phyloP scores from a whole-genome alignment of 1,140 invertebrate genomes.

The Phymastichus coffea region DNA sequence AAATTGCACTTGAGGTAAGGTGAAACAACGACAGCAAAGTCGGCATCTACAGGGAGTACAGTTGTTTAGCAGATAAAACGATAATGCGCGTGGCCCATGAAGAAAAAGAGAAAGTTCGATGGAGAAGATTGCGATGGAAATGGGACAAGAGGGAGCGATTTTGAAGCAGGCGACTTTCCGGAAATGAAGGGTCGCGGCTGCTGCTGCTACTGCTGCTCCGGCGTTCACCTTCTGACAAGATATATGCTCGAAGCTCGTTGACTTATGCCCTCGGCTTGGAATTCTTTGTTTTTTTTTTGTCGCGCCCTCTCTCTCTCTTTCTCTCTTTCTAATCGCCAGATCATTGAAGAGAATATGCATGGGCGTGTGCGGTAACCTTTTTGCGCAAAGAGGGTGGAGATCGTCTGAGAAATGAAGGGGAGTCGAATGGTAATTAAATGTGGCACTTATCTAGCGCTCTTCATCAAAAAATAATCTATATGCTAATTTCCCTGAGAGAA shows the following conservation, averaged over 20 bases:
- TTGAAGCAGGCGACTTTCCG: slow-evolving; percentile 13
- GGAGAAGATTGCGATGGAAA: slow-evolving; percentile 21
- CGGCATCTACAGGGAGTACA: no score
- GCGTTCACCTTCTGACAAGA: not conserved
- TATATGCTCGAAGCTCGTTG: slow-evolving; percentile 10
- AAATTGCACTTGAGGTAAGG: no score
- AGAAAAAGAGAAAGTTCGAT: not conserved
- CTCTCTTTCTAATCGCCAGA: not conserved
- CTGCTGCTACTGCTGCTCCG: no score
- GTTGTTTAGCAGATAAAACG: slow-evolving; percentile 18
- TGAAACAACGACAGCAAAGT: not conserved
- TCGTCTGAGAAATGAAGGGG: no score
- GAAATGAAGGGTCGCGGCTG: slow-evolving; percentile 25
- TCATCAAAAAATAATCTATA: no score
- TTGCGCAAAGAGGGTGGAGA: no score
- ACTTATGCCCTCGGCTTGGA: slow-evolving; percentile 15
- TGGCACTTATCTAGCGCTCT: no score
- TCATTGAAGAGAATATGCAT: not conserved
- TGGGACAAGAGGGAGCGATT: slow-evolving; percentile 19
- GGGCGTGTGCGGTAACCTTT: no score
- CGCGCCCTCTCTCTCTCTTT: not conserved
- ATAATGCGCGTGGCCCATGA: not conserved
- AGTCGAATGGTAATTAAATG: no score
- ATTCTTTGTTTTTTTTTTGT: no score
- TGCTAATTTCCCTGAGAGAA: no score